Base-by-base conservation (phyloP, 2,113 vertebrate genomes). In the Ailuropoda melanoleuca region DNA sequence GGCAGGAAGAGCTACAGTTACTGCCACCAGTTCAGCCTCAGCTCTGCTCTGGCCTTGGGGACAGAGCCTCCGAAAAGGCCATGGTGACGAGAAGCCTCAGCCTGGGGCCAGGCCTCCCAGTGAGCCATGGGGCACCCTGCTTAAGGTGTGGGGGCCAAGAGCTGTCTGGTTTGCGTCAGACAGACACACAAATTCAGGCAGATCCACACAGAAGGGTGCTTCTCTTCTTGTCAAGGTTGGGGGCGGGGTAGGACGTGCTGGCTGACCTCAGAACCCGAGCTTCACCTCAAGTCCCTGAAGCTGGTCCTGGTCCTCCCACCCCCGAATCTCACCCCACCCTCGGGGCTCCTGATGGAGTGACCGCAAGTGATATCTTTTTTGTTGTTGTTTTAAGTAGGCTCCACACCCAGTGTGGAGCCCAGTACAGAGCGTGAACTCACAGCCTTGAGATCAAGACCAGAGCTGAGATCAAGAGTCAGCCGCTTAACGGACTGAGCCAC, bases 1-100 rank as follows among this genome's bases (percentile, higher is more conserved):
- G n/a, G 26, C 0, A 15, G 1, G 37, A 17, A 48, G 15, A 11
- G 31, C 11, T 6, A n/a, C 29, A 9, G 86, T 60, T 4, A 0
- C 5, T 4, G 9, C 15, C 0, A 8, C 34, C 18, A 31, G 68
- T 1, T 23, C 68, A 18, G n/a, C 21, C 19, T 4, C 12, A 31
- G 21, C 78, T 90, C 77, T 64, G 18, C 26, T 29, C 60, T 0
- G 0, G 4, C 1, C 6, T 13, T 39, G 70, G 43, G 48, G n/a
- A 46, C 1, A 0, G 50, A 58, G 23, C 4, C 24, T 81, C 48
- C 9, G 31, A 66, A 81, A 37, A 62, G 37, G 39, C 62, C 64
- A 34, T 12, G n/a, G 75, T 18, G 74, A 64, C 1, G 15, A 90
- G 21, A 39, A 8, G 13, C 37, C 34, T 82, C 39, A 53, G 15